Evolutionary conservation across 2,888 invertebrate species (phyloP), one percentile per base, ranked within the genome.

Genomic region (Sesia bembeciformis): DNA sequence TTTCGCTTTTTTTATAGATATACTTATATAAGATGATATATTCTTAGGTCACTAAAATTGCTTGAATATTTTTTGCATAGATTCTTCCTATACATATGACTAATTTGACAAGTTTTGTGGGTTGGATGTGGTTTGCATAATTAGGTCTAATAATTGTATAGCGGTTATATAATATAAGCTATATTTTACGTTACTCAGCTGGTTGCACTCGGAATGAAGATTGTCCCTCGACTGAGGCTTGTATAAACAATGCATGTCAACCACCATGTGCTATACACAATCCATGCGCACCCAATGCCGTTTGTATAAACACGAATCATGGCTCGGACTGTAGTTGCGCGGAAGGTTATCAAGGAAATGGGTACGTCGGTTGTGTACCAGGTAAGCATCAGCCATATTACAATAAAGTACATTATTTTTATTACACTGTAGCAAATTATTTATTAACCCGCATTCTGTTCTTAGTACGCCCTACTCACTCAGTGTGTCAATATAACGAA

Each of bases 241-340:
- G 97, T 90, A 93, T 96, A 83, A 93, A 94, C 80, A 92, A 92
- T 74, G 93, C 93, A 80, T 97, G 97, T 80, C 95, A 95, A 84
- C 94, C 94, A 86, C 97, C 97, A 51, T 97, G 97, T 84, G 94
- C 93, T 74, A 91, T 95, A 69, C 94, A 93, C 76, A 94, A 96
- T 76, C 96, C 96, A 54, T 97, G 97, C 76, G 93, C 93, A 64
- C 92, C 92, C 67, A 94, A 96, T 77, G 96, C 96, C 55, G 92
- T 95, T 62, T 97, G 97, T 87, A 93, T 95, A 83, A 96, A 96
- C 82, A 94, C 94, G 54, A 95, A 96, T 70, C 97, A 97, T 75
- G 94, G 94, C 62, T 94, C 95, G 39, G 95, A 96, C 72, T 97
- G 97, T 81, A 94, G 93, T 76, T 97, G 97, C 74, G 91, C 92